Percentiles rank a stretch among this genome's conserved stretches.
Evolutionary conservation across 2,797 vertebrate species (phyloP).

Genomic region (Nasua narica): DNA sequence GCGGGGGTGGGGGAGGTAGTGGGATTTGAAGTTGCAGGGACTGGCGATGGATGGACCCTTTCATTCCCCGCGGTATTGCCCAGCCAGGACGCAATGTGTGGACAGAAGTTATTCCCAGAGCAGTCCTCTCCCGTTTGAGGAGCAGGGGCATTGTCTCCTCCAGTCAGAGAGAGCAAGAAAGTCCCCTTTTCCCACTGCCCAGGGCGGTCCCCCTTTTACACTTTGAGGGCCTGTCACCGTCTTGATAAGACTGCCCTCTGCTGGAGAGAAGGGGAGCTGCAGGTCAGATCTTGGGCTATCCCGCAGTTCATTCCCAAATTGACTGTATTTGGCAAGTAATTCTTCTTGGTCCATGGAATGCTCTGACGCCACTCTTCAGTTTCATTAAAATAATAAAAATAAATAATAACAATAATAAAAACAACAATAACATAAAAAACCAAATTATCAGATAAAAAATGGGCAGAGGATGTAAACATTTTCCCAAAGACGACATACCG

Average conservation of each 20-base stretch:
- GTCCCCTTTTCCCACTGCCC: background rate
- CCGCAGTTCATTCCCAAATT: background rate
- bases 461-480: background rate
- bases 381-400: background rate
- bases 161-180: background rate
- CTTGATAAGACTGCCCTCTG: conserved; percentile 21
- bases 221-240: background rate
- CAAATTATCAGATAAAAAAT: background rate
- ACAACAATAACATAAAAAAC: background rate
- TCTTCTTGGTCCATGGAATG: background rate
- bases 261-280: background rate
- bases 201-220: too few relatives aligned
- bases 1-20: background rate
- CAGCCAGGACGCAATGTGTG: background rate
- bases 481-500: background rate
- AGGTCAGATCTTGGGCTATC: background rate
- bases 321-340: background rate
- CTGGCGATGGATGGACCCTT: too few relatives aligned
- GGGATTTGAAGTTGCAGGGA: too few relatives aligned
- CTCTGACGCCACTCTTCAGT: background rate
- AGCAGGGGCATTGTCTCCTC: background rate
- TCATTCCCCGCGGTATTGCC: background rate
- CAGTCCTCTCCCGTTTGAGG: background rate
- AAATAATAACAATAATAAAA: background rate
- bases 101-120: background rate